Percentiles rank a stretch among this genome's conserved stretches.
Conservation (phyloP, 2,888 invertebrate genomes). For the Amphipyra berbera region DNA sequence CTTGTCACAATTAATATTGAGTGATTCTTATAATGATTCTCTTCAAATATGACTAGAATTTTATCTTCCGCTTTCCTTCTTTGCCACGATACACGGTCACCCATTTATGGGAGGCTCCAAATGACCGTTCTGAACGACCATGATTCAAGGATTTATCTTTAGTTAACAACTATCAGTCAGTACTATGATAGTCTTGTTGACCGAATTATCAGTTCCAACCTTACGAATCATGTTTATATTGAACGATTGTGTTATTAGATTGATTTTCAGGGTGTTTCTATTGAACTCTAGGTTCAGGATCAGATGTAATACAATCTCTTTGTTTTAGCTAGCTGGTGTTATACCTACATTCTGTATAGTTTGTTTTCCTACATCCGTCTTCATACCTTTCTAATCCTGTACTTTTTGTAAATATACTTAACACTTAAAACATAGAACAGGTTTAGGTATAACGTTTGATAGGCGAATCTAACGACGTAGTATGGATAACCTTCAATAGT, state of each 20-base stretch:
- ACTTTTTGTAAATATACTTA: neutral
- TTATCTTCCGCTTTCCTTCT: constrained; percentile 3
- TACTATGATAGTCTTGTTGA: constrained; percentile 16
- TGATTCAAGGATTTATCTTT: constrained; percentile 14
- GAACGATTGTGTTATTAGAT: neutral
- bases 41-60: too few species aligned
- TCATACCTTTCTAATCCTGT: constrained; percentile 22
- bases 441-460: constrained; percentile 13
- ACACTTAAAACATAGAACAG: constrained; percentile 10
- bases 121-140: neutral
- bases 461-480: constrained; percentile 25
- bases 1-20: neutral
- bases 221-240: constrained; percentile 12
- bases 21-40: too few species aligned
- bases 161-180: constrained; percentile 18
- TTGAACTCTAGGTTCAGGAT: neutral
- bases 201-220: constrained; percentile 15
- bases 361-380: constrained; percentile 4
- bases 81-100: neutral
- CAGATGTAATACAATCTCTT: neutral
- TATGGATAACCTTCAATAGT: constrained; percentile 40
- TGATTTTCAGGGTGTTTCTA: constrained; percentile 1
- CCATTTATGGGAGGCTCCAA: neutral
- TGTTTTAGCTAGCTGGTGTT: neutral
- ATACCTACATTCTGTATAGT: neutral